These are phyloP conservation scores for Paracanthobrama guichenoti DNA, from an alignment of 2,113 vertebrate genomes.

Conservation along the genomic window DNA sequence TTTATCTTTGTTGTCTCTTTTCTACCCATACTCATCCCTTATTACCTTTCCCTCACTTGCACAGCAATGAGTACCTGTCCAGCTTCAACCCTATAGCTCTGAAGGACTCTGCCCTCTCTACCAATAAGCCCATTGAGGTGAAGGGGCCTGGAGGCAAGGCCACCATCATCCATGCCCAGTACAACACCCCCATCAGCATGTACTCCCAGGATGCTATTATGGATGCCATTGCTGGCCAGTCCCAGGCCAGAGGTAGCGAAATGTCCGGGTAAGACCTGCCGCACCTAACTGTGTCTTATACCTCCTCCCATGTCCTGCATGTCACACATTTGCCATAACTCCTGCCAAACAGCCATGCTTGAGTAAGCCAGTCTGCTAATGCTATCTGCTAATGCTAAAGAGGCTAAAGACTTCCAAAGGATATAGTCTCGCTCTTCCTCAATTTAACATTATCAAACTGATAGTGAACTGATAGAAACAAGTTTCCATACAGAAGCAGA, in stretches of 20 bases:
- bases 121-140: slow-evolving; percentile 95
- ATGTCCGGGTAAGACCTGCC: slow-evolving; percentile 83
- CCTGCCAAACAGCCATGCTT: slow-evolving; percentile 25
- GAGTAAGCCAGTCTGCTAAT: neutral
- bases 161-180: slow-evolving; percentile 98
- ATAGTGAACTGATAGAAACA: neutral
- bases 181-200: slow-evolving; percentile 99
- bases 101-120: slow-evolving; percentile 87
- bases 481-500: neutral
- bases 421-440: neutral
- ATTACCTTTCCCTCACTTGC: slow-evolving; percentile 48
- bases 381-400: slow-evolving; percentile 33
- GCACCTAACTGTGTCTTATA: slow-evolving; percentile 1
- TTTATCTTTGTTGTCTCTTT: neutral
- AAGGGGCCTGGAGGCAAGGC: slow-evolving; percentile 94
- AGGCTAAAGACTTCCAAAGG: slow-evolving; percentile 24
- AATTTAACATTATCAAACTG: neutral
- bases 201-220: slow-evolving; percentile 99
- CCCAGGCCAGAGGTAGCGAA: slow-evolving; percentile 90
- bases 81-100: slow-evolving; percentile 86
- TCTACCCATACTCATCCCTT: slow-evolving; percentile 24
- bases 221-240: slow-evolving; percentile 96
- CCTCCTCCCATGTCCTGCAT: slow-evolving; percentile 27
- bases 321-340: slow-evolving; percentile 6
- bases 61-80: slow-evolving; percentile 81